These are phyloP conservation scores for Tetragonisca angustula DNA, from an alignment of 2,888 invertebrate species.

Conservation along the genomic window DNA sequence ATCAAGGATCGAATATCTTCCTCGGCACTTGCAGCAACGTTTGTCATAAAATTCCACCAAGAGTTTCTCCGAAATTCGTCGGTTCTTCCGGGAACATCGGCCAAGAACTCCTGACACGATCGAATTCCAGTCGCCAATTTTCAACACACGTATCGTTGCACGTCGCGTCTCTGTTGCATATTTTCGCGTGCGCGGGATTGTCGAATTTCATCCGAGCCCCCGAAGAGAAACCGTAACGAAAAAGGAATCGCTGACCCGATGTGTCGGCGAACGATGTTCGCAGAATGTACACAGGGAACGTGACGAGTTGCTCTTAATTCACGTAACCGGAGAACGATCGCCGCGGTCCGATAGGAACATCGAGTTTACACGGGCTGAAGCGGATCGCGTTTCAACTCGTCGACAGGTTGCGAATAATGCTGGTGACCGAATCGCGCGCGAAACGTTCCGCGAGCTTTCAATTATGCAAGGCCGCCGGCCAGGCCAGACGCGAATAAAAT, in stretches of 20 bases:
- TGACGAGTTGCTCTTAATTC: constrained; percentile 55
- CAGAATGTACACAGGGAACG: constrained; percentile 56
- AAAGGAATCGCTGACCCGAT: constrained; percentile 49
- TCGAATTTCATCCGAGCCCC: constrained; percentile 28
- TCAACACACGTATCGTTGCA: neutral
- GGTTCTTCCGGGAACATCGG: neutral
- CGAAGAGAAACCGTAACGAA: neutral
- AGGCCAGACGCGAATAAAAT: constrained; percentile 26
- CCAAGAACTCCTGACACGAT: neutral
- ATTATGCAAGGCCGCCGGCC: constrained; percentile 40
- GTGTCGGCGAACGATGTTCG: constrained; percentile 47
- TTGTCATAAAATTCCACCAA: neutral
- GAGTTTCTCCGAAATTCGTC: neutral
- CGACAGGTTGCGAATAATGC: constrained; percentile 46
- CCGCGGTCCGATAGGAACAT: constrained; percentile 51
- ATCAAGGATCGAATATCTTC: neutral
- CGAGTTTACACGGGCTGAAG: constrained; percentile 58
- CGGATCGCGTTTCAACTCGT: constrained; percentile 61
- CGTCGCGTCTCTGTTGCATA: neutral
- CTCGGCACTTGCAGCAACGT: neutral
- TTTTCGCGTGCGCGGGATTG: constrained; percentile 10
- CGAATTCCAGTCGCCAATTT: constrained; percentile 12
- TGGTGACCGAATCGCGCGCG: constrained; percentile 31
- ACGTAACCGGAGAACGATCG: constrained; percentile 63
- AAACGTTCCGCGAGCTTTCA: constrained; percentile 32